These are phyloP conservation scores for Sebastes kiyomatsui DNA, from an alignment of 2,797 vertebrate species.

Conservation along the genomic window DNA sequence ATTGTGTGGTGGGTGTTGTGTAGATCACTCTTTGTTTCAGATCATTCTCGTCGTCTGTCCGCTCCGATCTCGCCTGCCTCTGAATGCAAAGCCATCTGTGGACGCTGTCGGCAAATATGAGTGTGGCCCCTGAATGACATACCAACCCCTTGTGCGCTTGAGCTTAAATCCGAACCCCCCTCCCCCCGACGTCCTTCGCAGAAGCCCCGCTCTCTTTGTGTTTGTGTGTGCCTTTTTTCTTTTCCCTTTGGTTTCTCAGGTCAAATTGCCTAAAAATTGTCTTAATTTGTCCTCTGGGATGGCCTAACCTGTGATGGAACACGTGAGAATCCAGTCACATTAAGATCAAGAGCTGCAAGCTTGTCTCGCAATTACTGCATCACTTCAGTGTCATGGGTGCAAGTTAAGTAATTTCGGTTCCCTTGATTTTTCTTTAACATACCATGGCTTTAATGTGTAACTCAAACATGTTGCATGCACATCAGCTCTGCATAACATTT, in stretches of 20 bases:
- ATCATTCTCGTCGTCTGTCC: constrained; percentile 83
- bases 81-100: constrained; percentile 87
- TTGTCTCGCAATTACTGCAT: constrained; percentile 84
- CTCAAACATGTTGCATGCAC: constrained; percentile 80
- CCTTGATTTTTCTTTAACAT: constrained; percentile 71
- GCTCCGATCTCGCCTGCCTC: constrained; percentile 83
- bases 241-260: constrained; percentile 81
- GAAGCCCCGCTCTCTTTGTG: constrained; percentile 76
- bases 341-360: constrained; percentile 83
- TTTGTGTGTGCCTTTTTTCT: constrained; percentile 65
- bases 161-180: constrained; percentile 76
- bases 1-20: constrained; percentile 84
- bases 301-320: constrained; percentile 82
- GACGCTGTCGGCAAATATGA: constrained; percentile 81
- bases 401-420: constrained; percentile 85
- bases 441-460: constrained; percentile 78
- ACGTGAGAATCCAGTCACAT: constrained; percentile 83
- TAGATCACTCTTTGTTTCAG: constrained; percentile 89
- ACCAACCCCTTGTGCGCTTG: constrained; percentile 80
- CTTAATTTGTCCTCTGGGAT: constrained; percentile 81
- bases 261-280: constrained; percentile 73
- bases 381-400: constrained; percentile 83
- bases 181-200: constrained; percentile 67
- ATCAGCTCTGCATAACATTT: constrained; percentile 80
- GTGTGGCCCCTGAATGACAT: constrained; percentile 84